Evolutionary conservation across 2,113 vertebrate genomes (phyloP), one percentile per base, ranked within the genome.

Genomic region (Tetraodon nigroviridis): DNA sequence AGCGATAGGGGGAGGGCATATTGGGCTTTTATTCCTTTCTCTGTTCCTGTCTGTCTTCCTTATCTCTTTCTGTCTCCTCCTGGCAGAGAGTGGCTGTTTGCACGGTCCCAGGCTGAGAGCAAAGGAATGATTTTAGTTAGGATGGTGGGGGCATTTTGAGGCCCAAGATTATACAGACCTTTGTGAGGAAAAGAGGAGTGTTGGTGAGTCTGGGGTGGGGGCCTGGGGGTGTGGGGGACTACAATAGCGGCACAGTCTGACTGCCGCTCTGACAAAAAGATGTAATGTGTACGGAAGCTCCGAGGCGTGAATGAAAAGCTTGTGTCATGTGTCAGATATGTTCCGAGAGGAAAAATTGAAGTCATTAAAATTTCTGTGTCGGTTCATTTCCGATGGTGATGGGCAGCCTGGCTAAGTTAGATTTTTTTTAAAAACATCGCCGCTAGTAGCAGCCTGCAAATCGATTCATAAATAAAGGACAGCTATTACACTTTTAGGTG

Each of bases 81-180:
- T 84, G 80, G 78, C 73, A 85, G 70, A 67, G 50, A 21, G 65
- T 42, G 61, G 54, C n/a, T 53, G 76, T 75, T 81, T 71, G 73
- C 78, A 73, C 64, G 69, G 78, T 80, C 74, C 63, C 67, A 74
- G 69, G 47, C 70, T 66, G 64, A 46, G 58, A 44, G 14, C 14
- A 16, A 12, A 63, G 79, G 75, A 80, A 69, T 78, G 78, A 76
- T 82, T 82, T 84, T 77, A 77, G 84, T 85, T 62, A 80, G 69
- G 66, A 61, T 20, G 50, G 58, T 48, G 59, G 63, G 62, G 59
- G 68, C 63, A 69, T 80, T 79, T 81, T 80, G 67, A 47, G 61
- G 70, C 32, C 32, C 11, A 10, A 37, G 32, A 37, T 46, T 3
- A 17, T 73, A 5, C 71, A 67, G 76, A 16, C 64, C 66, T 63